phyloP scores from a whole-genome alignment of 2,113 vertebrate species.

The Myotis lucifugus region DNA sequence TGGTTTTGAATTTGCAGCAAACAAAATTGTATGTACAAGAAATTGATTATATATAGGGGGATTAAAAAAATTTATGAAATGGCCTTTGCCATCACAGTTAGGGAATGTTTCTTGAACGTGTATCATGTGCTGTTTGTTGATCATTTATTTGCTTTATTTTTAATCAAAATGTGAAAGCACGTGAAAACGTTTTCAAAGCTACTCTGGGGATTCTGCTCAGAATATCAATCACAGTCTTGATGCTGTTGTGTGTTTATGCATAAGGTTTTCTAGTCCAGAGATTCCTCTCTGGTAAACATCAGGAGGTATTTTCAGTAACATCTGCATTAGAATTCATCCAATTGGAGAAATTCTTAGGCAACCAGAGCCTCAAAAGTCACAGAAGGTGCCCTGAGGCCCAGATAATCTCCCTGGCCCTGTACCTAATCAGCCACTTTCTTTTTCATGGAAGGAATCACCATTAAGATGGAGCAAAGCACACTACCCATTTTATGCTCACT shows the following conservation, averaged over 20 bases:
- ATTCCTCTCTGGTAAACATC: background rate
- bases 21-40: background rate
- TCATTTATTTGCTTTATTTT: constrained; percentile 26
- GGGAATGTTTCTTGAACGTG: background rate
- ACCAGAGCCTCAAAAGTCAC: background rate
- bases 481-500: background rate
- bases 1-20: background rate
- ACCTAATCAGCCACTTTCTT: background rate
- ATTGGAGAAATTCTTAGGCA: background rate
- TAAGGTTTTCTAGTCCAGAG: background rate
- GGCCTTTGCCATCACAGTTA: background rate
- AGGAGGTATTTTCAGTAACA: constrained; percentile 5
- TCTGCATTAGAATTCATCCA: background rate
- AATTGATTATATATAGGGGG: background rate
- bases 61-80: background rate
- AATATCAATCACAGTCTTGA: background rate
- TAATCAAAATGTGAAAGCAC: constrained; percentile 7
- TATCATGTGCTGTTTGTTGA: background rate
- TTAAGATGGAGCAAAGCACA: background rate
- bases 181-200: background rate
- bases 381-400: background rate
- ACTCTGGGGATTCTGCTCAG: background rate
- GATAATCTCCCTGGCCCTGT: background rate
- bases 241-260: background rate
- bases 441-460: background rate